Base-by-base conservation (phyloP, 1,140 invertebrate species). In the Drosophila grimshawi region DNA sequence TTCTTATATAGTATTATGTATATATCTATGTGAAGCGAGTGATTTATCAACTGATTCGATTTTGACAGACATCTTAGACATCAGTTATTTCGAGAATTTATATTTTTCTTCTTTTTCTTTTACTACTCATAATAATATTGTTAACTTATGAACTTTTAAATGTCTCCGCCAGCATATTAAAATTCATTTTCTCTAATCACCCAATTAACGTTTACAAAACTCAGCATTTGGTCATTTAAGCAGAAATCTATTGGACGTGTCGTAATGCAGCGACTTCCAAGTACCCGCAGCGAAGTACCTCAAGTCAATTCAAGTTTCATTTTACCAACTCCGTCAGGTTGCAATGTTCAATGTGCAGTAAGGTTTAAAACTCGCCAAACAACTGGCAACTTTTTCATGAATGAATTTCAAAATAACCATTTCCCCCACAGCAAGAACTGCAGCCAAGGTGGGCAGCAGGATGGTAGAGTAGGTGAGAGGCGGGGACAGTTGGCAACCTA, bases 341-440 rank as follows among this genome's bases (percentile, higher is more conserved):
- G 27, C 48, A 74, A 73, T 41, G 70, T 60, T 43, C 69, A 72
- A 72, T 33, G 37, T 30, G 39, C 55, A 57, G 39, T 37, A 19
- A 19, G 19, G 33, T n/a, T 55, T 32, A 39, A 69, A 81, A 82
- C 83, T 86, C 30, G 83, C 83, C 76, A 88, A 82, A 76, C 81
- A 45, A 72, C 76, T 72, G 79, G 55, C 70, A 57, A 53, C 43
- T 72, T 75, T 86, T 86, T 86, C 64, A 89, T 86, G 85, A 89
- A 86, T 86, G 83, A 89, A 86, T 85, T 71, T 74, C 35, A 74
- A 74, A 74, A 43, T 43, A 43, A n/a, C 63, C 64, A 66, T 67
- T 66, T 66, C 35, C 59, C 53, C 27, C 68, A 77, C 75, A 74
- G 69, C 67, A 19, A 19, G 19, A 19, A 19, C 19, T 19, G 19